These are phyloP conservation scores for Candoia aspera DNA, from an alignment of 2,113 vertebrate species.

Conservation along the genomic window DNA sequence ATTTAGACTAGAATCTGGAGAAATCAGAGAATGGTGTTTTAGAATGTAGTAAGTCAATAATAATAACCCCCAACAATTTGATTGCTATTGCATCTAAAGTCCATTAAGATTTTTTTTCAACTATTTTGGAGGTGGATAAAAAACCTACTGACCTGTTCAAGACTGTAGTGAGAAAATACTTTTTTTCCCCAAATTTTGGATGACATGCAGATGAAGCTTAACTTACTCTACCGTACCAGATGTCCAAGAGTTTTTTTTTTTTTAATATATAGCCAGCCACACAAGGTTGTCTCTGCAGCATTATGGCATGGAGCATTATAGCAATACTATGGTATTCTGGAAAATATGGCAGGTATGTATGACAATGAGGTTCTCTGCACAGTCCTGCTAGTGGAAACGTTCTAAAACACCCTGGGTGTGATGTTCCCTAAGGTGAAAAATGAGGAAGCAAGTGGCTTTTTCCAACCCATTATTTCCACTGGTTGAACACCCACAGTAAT, in stretches of 20 bases:
- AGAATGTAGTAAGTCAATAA: not conserved
- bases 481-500: too few species aligned
- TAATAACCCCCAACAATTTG: not conserved
- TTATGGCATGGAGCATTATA: not conserved
- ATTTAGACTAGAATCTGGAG: not conserved
- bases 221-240: too few species aligned
- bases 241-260: too few species aligned
- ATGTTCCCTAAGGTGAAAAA: not conserved
- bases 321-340: not conserved
- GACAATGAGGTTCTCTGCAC: not conserved
- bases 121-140: too few species aligned
- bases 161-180: too few species aligned
- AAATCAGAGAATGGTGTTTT: not conserved
- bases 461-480: too few species aligned
- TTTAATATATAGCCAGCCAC: too few species aligned
- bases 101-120: not conserved
- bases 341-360: not conserved
- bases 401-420: not conserved
- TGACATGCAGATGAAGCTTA: too few species aligned
- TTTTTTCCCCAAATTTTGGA: too few species aligned
- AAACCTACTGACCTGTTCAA: too few species aligned
- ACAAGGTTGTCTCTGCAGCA: too few species aligned
- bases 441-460: too few species aligned
- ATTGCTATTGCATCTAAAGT: not conserved
- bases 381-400: not conserved